Conservation (phyloP, 2,888 invertebrate species). For the Fragum whitleyi region DNA sequence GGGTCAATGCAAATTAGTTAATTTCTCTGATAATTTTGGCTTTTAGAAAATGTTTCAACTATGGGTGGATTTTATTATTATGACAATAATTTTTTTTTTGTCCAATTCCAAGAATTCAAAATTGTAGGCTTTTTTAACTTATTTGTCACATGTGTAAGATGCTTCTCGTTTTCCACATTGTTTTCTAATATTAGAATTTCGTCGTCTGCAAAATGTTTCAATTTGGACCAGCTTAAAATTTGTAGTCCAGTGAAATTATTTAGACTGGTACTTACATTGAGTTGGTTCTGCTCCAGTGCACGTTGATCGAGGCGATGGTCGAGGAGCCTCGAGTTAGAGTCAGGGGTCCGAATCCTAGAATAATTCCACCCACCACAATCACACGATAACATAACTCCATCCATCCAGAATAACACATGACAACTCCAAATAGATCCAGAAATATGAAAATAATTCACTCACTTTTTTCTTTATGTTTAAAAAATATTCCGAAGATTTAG, state of each 20-base stretch:
- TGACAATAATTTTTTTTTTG: too few relatives aligned
- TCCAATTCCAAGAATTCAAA: too few relatives aligned
- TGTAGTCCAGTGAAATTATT: too few relatives aligned
- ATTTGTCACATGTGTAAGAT: too few relatives aligned
- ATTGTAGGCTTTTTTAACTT: too few relatives aligned
- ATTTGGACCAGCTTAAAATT: neutral
- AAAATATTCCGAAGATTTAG: neutral
- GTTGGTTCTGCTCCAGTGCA: constrained; percentile 3
- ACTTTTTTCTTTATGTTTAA: neutral
- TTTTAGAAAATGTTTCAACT: too few relatives aligned
- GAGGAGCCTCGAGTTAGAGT: neutral
- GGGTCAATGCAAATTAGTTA: too few relatives aligned
- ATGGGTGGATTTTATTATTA: too few relatives aligned
- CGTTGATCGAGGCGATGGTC: neutral
- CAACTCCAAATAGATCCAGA: constrained; percentile 12
- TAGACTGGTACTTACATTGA: constrained; percentile 10
- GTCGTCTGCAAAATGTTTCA: neutral
- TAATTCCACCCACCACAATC: neutral
- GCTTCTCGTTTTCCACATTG: too few relatives aligned
- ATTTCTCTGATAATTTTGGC: too few relatives aligned
- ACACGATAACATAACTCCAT: constrained; percentile 18
- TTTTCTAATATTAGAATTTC: too few relatives aligned
- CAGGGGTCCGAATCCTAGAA: neutral
- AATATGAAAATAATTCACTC: neutral
- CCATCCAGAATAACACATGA: neutral